Conservation (phyloP, 2,888 invertebrate species). For the Plebejus melissa region DNA sequence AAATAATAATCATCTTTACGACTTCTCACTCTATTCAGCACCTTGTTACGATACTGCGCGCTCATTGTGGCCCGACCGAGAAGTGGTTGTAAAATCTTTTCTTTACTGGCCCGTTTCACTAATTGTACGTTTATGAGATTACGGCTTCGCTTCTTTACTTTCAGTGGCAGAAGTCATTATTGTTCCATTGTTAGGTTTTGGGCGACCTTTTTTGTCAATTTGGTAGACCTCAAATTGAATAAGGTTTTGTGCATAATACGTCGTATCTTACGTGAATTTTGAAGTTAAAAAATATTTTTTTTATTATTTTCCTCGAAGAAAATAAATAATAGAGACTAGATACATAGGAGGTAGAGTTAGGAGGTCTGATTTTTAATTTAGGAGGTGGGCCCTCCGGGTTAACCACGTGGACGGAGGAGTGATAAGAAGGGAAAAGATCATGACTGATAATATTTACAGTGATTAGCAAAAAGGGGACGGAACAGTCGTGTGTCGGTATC, state of each 20-base stretch:
- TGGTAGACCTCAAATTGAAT: not conserved
- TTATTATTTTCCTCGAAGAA: not conserved
- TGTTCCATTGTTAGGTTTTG: slow-evolving; percentile 60
- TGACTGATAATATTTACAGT: slow-evolving; percentile 77
- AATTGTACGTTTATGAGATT: slow-evolving; percentile 79
- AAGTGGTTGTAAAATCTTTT: slow-evolving; percentile 79
- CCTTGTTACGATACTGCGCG: slow-evolving; percentile 79
- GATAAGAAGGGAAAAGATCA: slow-evolving; percentile 74
- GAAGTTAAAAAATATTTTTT: not conserved
- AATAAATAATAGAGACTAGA: slow-evolving; percentile 2
- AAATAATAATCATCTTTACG: slow-evolving; percentile 81
- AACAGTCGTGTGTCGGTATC: slow-evolving; percentile 66
- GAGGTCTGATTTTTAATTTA: not conserved
- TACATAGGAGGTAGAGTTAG: not conserved
- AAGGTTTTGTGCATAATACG: not conserved
- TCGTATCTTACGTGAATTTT: not conserved
- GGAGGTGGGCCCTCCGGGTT: not conserved
- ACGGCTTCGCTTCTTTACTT: slow-evolving; percentile 74
- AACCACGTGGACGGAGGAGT: slow-evolving; percentile 63
- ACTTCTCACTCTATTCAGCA: slow-evolving; percentile 81
- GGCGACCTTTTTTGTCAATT: slow-evolving; percentile 27
- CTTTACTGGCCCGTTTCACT: slow-evolving; percentile 77
- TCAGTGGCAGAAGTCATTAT: slow-evolving; percentile 64
- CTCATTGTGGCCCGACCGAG: slow-evolving; percentile 75
- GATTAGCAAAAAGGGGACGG: slow-evolving; percentile 79